Conservation (phyloP, 2,797 vertebrate species). For the Hirundo rustica region DNA sequence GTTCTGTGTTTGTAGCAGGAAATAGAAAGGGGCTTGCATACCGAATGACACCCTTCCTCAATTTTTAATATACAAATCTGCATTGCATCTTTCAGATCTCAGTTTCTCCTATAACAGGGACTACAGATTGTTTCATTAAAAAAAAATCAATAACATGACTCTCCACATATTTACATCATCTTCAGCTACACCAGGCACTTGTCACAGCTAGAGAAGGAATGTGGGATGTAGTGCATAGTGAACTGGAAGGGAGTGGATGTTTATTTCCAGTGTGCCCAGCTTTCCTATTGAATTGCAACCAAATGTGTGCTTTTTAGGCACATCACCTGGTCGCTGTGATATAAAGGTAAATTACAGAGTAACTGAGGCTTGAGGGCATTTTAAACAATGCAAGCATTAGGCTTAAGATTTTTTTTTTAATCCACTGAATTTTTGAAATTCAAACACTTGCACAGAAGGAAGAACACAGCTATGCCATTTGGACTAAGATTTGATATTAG, state of each 20-base stretch:
- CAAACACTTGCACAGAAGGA: not conserved
- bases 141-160: not conserved
- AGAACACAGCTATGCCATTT: not conserved
- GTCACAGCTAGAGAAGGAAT: not conserved
- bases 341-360: not conserved
- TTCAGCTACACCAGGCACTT: not conserved
- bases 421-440: not conserved
- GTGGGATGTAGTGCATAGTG: fast-evolving
- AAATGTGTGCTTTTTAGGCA: not conserved
- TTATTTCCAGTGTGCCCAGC: not conserved
- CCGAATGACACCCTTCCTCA: not conserved
- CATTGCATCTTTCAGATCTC: not conserved
- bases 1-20: not conserved
- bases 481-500: not conserved
- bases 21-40: not conserved
- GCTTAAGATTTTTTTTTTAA: not conserved
- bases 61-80: not conserved
- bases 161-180: fast-evolving
- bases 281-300: not conserved
- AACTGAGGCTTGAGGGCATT: not conserved
- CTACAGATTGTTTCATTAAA: not conserved
- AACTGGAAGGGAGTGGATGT: not conserved
- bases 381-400: not conserved
- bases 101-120: not conserved
- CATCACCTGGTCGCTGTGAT: fast-evolving